These are phyloP conservation scores for Sturnira hondurensis DNA, from an alignment of 2,113 vertebrate species.

Conservation along the genomic window DNA sequence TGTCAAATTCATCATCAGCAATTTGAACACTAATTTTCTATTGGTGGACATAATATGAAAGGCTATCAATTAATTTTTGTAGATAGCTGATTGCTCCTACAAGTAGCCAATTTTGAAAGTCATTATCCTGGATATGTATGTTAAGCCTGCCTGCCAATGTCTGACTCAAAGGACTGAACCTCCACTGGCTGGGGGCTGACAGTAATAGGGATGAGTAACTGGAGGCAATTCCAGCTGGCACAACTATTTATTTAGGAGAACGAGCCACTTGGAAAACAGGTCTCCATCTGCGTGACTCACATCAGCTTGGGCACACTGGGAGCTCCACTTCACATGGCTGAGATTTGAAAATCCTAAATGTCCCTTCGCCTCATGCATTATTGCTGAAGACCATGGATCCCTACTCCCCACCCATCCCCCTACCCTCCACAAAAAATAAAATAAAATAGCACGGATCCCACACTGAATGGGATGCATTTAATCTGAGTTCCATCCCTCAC, in stretches of 20 bases:
- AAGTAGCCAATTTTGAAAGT: neutral
- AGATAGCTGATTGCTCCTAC: neutral
- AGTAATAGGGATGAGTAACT: accelerated
- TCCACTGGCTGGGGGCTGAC: neutral
- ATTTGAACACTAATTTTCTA: neutral
- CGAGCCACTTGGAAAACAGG: neutral
- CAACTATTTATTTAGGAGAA: neutral
- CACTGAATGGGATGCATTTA: neutral
- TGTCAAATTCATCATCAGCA: neutral
- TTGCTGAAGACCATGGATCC: neutral
- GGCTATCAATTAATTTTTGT: neutral
- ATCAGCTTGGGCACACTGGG: neutral
- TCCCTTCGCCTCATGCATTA: accelerated
- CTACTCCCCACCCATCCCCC: neutral
- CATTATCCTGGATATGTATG: accelerated
- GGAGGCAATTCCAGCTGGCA: neutral
- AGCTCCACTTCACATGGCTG: neutral
- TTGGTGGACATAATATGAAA: neutral
- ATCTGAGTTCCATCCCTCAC: neutral
- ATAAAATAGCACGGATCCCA: too few relatives aligned
- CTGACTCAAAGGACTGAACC: neutral
- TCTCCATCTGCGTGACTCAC: neutral
- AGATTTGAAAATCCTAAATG: neutral
- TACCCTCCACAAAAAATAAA: too few relatives aligned
- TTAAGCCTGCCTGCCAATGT: neutral